phyloP scores from a whole-genome alignment of 2,113 vertebrate species.

The Psittacus erithacus region DNA sequence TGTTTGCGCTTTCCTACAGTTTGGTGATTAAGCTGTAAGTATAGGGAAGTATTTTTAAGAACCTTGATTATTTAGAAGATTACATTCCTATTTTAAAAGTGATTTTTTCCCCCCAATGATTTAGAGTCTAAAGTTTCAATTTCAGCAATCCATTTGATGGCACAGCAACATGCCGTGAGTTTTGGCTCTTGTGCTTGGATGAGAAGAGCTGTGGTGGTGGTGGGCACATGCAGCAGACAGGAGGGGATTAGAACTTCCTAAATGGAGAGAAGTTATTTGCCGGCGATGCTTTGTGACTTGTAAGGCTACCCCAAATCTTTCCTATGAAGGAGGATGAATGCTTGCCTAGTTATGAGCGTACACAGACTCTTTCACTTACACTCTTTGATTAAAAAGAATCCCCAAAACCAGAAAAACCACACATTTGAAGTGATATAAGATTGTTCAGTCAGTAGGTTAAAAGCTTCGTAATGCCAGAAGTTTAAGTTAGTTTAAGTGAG shows the following conservation, averaged over 20 bases:
- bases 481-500: background rate
- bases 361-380: background rate
- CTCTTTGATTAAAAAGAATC: background rate
- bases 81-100: background rate
- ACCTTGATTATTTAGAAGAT: background rate
- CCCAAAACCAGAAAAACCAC: background rate
- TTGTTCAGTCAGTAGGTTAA: background rate
- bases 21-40: background rate
- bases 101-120: accelerated
- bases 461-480: background rate
- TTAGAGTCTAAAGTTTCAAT: background rate
- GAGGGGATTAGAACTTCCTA: background rate
- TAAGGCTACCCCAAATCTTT: background rate
- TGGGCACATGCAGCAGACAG: background rate
- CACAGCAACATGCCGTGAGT: background rate
- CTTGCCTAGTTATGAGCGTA: background rate
- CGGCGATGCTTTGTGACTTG: background rate
- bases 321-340: background rate
- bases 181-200: background rate
- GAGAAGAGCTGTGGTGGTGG: background rate
- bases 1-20: background rate
- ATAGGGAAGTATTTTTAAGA: background rate
- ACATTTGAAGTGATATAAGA: background rate
- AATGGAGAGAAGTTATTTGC: background rate
- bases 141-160: background rate